Percentiles rank a stretch among this genome's conserved stretches.
phyloP scores from a whole-genome alignment of 2,113 vertebrate genomes.

The Nannobrachium achirus region DNA sequence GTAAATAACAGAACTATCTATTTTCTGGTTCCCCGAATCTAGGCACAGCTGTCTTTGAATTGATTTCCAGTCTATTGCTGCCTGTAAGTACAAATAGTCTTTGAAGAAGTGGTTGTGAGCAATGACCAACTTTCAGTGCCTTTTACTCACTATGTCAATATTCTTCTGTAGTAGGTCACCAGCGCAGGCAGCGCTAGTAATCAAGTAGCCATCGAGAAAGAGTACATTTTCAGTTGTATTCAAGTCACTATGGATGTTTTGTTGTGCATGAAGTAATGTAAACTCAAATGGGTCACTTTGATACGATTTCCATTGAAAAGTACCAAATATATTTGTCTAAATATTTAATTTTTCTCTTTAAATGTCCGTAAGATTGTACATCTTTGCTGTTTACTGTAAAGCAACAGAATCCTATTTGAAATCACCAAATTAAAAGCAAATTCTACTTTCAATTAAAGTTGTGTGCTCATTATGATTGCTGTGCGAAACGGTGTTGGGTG shows the following conservation, averaged over 20 bases:
- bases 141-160: slow-evolving; percentile 50
- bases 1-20: neutral
- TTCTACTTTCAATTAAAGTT: slow-evolving; percentile 34
- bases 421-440: slow-evolving; percentile 51
- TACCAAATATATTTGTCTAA: slow-evolving; percentile 57
- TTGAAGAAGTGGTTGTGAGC: slow-evolving; percentile 26
- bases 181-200: slow-evolving; percentile 23
- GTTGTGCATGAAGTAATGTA: slow-evolving; percentile 40
- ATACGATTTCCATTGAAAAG: slow-evolving; percentile 37
- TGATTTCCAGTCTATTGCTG: neutral
- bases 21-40: slow-evolving; percentile 14
- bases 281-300: slow-evolving; percentile 16
- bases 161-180: slow-evolving; percentile 42
- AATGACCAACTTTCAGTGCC: slow-evolving; percentile 62
- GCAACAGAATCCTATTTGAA: slow-evolving; percentile 18
- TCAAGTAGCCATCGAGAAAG: slow-evolving; percentile 30
- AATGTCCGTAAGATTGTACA: slow-evolving; percentile 52
- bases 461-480: neutral
- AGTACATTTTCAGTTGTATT: slow-evolving; percentile 9
- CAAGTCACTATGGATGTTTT: slow-evolving; percentile 20
- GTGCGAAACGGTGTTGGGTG: neutral
- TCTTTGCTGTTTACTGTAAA: slow-evolving; percentile 51
- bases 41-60: neutral
- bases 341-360: slow-evolving; percentile 39
- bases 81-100: neutral